Evolutionary conservation across 2,888 invertebrate species (phyloP).

Genomic region (Mimachlamys varia): DNA sequence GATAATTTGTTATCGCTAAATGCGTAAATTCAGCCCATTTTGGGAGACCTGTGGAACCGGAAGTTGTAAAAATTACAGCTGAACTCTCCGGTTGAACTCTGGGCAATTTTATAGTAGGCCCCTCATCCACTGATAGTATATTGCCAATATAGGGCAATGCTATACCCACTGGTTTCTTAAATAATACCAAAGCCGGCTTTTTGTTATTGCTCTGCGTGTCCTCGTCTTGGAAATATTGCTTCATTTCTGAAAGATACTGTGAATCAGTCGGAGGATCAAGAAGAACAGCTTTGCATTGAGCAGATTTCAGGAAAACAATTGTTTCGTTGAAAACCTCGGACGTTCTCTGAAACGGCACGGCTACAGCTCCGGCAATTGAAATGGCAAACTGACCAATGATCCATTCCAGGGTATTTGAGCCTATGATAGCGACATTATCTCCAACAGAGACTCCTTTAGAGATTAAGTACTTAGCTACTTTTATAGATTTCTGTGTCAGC

Average conservation of each 20-base stretch:
- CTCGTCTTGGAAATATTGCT: neutral
- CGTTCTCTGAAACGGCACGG: neutral
- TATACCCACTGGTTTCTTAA: neutral
- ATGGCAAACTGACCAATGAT: neutral
- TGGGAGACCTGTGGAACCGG: too few relatives aligned
- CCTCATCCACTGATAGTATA: neutral
- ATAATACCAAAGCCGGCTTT: neutral
- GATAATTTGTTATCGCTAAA: neutral
- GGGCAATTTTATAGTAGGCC: neutral
- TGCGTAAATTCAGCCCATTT: conserved; percentile 28
- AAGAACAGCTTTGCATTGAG: neutral
- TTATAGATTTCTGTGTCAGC: neutral
- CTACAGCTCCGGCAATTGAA: neutral
- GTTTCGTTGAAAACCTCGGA: neutral
- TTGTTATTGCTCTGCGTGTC: neutral
- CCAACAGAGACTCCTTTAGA: neutral
- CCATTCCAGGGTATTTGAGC: neutral
- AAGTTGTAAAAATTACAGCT: neutral
- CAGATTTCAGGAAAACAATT: neutral
- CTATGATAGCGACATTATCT: neutral
- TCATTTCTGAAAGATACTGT: neutral
- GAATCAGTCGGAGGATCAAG: neutral
- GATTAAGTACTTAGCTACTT: neutral
- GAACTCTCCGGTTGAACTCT: too few relatives aligned
- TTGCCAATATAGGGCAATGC: neutral